Evolutionary conservation across 1,140 invertebrate genomes (phyloP).

Genomic region (Rhyacophila brunnea): DNA sequence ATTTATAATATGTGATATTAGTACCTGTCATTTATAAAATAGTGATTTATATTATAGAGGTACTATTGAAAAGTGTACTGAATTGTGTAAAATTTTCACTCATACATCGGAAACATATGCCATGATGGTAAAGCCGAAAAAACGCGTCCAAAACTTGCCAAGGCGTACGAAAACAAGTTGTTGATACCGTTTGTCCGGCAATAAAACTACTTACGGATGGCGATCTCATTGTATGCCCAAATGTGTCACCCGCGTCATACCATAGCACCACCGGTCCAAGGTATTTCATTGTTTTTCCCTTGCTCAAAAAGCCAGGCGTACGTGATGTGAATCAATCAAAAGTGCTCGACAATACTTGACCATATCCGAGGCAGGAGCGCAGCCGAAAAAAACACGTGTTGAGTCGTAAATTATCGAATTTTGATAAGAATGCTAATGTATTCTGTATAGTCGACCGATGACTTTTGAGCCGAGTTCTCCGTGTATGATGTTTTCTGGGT

Average conservation of each 20-base stretch:
- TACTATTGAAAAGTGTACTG: no score
- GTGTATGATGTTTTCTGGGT: background rate
- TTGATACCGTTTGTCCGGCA: constrained; percentile 23
- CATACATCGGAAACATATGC: background rate
- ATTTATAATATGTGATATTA: no score
- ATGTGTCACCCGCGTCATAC: constrained; percentile 14
- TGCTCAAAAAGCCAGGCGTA: constrained; percentile 15
- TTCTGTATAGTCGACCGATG: constrained; percentile 2
- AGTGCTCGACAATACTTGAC: constrained; percentile 2
- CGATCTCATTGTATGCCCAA: constrained; percentile 26
- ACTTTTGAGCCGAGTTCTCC: background rate
- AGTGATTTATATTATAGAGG: no score
- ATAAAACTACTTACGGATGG: constrained; percentile 17
- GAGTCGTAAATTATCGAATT: constrained; percentile 34
- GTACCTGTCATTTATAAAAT: no score
- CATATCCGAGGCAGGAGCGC: constrained; percentile 11
- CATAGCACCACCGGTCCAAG: constrained; percentile 9
- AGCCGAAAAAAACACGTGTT: constrained; percentile 33
- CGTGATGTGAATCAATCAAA: constrained; percentile 27
- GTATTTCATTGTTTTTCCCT: constrained; percentile 14
- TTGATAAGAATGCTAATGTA: constrained; percentile 34
- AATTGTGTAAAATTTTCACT: background rate
- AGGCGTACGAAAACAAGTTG: constrained; percentile 5
- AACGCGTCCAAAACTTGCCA: constrained; percentile 10
- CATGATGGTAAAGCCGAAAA: constrained; percentile 5